phyloP scores from a whole-genome alignment of 2,113 vertebrate species.

The Pollachius pollachius region DNA sequence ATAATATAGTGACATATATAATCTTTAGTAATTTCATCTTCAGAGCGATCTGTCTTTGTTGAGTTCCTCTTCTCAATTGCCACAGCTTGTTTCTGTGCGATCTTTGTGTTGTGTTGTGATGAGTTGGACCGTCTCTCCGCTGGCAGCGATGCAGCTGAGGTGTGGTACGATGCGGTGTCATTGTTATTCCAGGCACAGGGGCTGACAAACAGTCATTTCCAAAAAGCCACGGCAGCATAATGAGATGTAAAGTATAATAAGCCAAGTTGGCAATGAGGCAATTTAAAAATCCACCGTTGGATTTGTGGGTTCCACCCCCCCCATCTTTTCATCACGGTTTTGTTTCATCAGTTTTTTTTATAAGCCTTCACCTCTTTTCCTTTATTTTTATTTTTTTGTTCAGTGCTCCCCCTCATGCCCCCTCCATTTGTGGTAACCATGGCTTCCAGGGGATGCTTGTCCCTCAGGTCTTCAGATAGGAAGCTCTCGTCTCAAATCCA shows the following conservation, averaged over 20 bases:
- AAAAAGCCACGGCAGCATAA: slow-evolving; percentile 47
- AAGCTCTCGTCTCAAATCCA: slow-evolving; percentile 32
- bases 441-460: slow-evolving; percentile 35
- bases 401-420: too few relatives aligned
- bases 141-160: slow-evolving; percentile 18
- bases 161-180: slow-evolving; percentile 10
- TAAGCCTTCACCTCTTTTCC: too few relatives aligned
- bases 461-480: slow-evolving; percentile 41
- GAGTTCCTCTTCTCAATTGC: too few relatives aligned
- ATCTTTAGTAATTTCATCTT: too few relatives aligned
- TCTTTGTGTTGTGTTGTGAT: too few relatives aligned
- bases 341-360: slow-evolving; percentile 29
- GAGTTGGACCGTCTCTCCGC: slow-evolving; percentile 8
- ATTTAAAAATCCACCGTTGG: slow-evolving; percentile 44
- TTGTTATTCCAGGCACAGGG: slow-evolving; percentile 57
- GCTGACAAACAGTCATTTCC: slow-evolving; percentile 49
- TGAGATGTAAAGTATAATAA: slow-evolving; percentile 66
- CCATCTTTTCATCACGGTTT: slow-evolving; percentile 22
- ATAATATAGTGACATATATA: too few relatives aligned
- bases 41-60: too few relatives aligned
- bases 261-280: slow-evolving; percentile 48
- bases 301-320: slow-evolving; percentile 11
- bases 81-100: too few relatives aligned
- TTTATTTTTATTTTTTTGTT: too few relatives aligned
- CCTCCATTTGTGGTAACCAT: slow-evolving; percentile 15